A percentile compares a stretch with the other conserved stretches of the same genome.
phyloP scores from a whole-genome alignment of 2,113 vertebrate species.

The Chroicocephalus ridibundus region DNA sequence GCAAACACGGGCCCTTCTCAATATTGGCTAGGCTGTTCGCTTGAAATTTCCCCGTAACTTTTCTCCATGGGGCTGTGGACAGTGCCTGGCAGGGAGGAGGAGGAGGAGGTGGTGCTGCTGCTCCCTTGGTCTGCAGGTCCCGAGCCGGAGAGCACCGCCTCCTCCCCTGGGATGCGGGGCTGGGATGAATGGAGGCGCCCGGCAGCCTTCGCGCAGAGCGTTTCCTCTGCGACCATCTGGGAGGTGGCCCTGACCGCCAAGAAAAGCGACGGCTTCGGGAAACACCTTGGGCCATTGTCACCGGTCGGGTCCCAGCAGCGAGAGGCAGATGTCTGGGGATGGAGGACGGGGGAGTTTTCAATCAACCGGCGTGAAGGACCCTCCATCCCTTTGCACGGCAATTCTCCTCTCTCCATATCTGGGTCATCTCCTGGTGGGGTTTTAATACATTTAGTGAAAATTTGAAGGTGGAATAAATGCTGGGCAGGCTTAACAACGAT shows the following conservation, averaged over 20 bases:
- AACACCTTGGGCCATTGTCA: not conserved
- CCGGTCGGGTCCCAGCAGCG: accelerated
- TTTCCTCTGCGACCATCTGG: not conserved
- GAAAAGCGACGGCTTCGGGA: not conserved
- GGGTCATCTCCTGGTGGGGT: not conserved
- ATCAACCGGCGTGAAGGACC: not conserved
- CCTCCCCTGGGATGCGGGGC: not conserved
- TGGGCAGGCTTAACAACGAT: not conserved
- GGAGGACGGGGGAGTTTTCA: not conserved
- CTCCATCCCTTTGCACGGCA: not conserved
- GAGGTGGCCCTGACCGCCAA: not conserved
- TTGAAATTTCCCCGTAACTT: not conserved
- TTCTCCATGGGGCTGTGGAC: not conserved
- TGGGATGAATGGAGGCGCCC: not conserved
- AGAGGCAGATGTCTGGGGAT: not conserved
- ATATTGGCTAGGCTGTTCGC: not conserved
- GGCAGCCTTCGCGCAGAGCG: not conserved
- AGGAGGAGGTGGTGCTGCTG: not conserved
- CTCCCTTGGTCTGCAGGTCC: not conserved
- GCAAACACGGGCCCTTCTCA: not conserved
- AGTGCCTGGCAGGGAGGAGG: not conserved
- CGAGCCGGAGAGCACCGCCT: accelerated
- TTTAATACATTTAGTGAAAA: not conserved
- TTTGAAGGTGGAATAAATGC: not conserved
- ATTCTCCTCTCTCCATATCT: not conserved